A percentile compares a stretch with the other conserved stretches of the same genome.
These are phyloP conservation scores for Polyergus mexicanus DNA, from an alignment of 1,140 invertebrate species.

Conservation along the genomic window DNA sequence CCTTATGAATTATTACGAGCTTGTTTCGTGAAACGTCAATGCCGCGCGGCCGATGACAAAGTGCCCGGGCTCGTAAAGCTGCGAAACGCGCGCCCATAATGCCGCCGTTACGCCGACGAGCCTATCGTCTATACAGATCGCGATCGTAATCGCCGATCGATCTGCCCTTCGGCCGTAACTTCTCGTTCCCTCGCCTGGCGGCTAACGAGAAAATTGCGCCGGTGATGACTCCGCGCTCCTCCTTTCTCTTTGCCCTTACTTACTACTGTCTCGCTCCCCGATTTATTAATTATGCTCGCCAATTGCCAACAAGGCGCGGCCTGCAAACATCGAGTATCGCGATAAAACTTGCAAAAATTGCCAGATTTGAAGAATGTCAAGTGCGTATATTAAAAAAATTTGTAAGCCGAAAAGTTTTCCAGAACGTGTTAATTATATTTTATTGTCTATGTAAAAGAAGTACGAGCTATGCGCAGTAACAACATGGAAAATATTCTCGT, in stretches of 20 bases:
- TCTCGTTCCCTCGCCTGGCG: slow-evolving; percentile 6
- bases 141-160: slow-evolving; percentile 72
- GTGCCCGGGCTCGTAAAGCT: slow-evolving; percentile 62
- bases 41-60: slow-evolving; percentile 66
- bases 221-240: slow-evolving; percentile 43
- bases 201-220: slow-evolving; percentile 61
- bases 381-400: too few species aligned
- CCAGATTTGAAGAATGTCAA: too few species aligned
- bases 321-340: background rate
- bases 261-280: slow-evolving; percentile 34
- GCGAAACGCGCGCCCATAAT: slow-evolving; percentile 59
- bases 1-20: slow-evolving; percentile 74
- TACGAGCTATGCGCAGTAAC: too few species aligned
- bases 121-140: slow-evolving; percentile 49
- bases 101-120: slow-evolving; percentile 23
- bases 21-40: slow-evolving; percentile 73
- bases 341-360: too few species aligned
- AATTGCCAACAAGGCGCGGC: slow-evolving; percentile 42
- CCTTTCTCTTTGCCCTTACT: background rate
- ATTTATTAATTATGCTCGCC: slow-evolving; percentile 68
- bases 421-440: too few species aligned
- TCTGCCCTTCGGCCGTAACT: slow-evolving; percentile 51
- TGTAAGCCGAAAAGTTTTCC: too few species aligned
- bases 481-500: too few species aligned
- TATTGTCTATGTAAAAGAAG: too few species aligned